Base-by-base conservation (phyloP, 2,797 vertebrate species). In the Strix occidentalis region DNA sequence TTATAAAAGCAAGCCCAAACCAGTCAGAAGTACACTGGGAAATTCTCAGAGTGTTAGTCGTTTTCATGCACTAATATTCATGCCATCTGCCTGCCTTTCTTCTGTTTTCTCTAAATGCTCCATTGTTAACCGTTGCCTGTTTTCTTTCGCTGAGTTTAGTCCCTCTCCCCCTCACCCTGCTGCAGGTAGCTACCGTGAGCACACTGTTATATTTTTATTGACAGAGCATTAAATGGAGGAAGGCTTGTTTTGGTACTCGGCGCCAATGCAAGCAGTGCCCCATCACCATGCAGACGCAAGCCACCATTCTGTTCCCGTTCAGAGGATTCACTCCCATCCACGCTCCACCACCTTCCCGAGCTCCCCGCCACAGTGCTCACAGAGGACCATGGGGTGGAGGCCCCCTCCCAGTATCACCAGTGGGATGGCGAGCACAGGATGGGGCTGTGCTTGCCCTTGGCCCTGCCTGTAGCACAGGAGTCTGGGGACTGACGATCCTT, bases 51-150 rank as follows among this genome's bases (percentile, higher is more conserved):
- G 90, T 95, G 94, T 92, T 93, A 96, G 96, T 97, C 84, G 95
- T 97, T 97, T 97, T 94, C 96, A 97, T 94, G 96, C 96, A 84
- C 93, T 95, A 95, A 95, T 97, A 97, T 97, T 97, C 96, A 84
- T 94, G 94, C 96, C 96, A 97, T 97, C 97, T 97, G 97, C 95
- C 91, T 95, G 65, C 77, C 77, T 90, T 84, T 75, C 89, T 21
- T 57, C 56, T 64, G 11, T 54, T 90, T 90, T 86, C 64, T 83
- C 79, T 85, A 13, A 94, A 66, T 60, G n/a, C 65, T 80, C 93
- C n/a, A 61, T 92, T 88, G 95, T 96, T 95, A 65, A 39, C 81
- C 5, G 1, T 1, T 13, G 29, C 69, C 80, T 56, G 53, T 64
- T 90, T 78, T 28, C 63, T 69, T 48, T 9, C 15, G 21, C 85